Evolutionary conservation across 1,140 invertebrate species (phyloP), one percentile per base, ranked within the genome.

Genomic region (Nilaparvata lugens): DNA sequence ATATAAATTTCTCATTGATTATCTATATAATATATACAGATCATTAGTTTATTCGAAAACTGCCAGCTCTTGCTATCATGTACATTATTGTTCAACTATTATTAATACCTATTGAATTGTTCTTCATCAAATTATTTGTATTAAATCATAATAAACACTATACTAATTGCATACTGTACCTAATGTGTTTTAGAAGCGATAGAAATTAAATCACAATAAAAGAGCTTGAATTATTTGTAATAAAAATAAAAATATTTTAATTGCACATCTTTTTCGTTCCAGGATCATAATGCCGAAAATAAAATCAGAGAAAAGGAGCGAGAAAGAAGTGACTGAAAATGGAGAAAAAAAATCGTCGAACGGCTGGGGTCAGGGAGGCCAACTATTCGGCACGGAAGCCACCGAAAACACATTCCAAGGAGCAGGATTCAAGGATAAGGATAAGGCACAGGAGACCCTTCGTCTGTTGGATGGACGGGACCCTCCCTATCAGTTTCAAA

Each of bases 391-490:
- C 14, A 52, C 59, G 7, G 68, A 67, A 45, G 62, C 60, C 0
- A 66, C 61, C 13, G 68, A 69, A 58, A 69, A 64, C n/a, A 67
- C 67, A 6, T 68, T 71, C 45, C 65, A 66, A 57, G 69, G 69
- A 35, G 70, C 63, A 9, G 74, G 74, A 6, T 76, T 74, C 66
- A 74, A 75, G 59, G 72, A 76, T 64, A 74, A 75, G 56, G 69
- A 71, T 16, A 75, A 74, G 42, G 74, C 74, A 3, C 21, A 70
- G 31, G 68, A 75, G 23, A 76, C 73, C 2, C 51, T 76, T 40
- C 60, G 65, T 13, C 31, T 67, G 3, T 56, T 76, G 48, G 69
- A 73, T 6, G 74, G 70, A 1, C 69, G 72, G 16, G 74, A 76
- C 31, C 65, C 70, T 2, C 68, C 64, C 35, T 75, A 74, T 63